phyloP scores from a whole-genome alignment of 1,140 invertebrate genomes.

The Temnothorax longispinosus region DNA sequence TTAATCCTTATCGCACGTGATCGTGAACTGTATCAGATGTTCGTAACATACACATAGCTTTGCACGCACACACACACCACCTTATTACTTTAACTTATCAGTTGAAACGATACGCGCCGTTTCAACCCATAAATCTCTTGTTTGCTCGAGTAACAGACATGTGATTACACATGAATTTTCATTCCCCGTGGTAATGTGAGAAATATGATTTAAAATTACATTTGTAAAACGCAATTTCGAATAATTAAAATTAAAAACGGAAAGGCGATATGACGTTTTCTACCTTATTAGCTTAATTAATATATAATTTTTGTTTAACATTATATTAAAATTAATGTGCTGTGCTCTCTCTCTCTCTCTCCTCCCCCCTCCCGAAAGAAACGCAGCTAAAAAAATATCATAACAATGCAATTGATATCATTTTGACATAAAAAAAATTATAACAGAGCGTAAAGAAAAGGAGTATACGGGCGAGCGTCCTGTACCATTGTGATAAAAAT shows the following conservation, averaged over 20 bases:
- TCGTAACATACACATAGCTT: constrained; percentile 8
- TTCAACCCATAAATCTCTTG: background rate
- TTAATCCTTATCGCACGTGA: constrained; percentile 48
- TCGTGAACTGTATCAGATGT: constrained; percentile 28
- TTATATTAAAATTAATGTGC: background rate
- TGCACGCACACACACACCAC: background rate
- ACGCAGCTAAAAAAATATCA: background rate
- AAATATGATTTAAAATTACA: constrained; percentile 7
- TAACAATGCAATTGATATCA: background rate
- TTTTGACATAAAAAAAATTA: constrained; percentile 13
- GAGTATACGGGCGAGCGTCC: constrained; percentile 30
- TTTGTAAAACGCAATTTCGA: background rate
- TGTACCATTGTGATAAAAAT: constrained; percentile 57
- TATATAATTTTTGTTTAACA: background rate
- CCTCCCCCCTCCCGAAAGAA: background rate
- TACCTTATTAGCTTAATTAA: background rate
- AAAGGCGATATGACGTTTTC: background rate
- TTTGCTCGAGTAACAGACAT: constrained; percentile 36
- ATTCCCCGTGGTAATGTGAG: constrained; percentile 3
- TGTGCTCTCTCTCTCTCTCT: background rate
- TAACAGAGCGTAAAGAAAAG: constrained; percentile 42
- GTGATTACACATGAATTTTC: constrained; percentile 25
- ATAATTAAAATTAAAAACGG: constrained; percentile 8
- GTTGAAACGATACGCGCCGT: constrained; percentile 17
- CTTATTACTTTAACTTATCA: constrained; percentile 41